These are phyloP conservation scores for Mycetomoellerius zeteki DNA, from an alignment of 1,140 invertebrate species.

Conservation along the genomic window DNA sequence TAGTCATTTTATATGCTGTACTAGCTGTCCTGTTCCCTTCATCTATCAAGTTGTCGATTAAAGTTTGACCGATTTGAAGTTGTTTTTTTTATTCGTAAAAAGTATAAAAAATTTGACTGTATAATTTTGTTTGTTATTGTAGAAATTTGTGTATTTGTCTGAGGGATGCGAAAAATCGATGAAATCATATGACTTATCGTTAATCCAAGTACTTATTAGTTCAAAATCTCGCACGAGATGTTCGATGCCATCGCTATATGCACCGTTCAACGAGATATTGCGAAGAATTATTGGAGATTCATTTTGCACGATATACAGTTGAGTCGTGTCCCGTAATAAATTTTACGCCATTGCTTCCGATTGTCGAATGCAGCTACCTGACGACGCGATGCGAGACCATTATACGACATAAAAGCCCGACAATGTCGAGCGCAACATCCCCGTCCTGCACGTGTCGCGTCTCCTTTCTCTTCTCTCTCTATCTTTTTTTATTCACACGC, in stretches of 20 bases:
- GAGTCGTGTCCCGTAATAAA: slow-evolving; percentile 60
- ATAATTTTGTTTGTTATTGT: background rate
- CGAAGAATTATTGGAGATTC: slow-evolving; percentile 70
- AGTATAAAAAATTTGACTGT: background rate
- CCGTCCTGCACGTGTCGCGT: background rate
- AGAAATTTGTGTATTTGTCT: background rate
- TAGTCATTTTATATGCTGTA: slow-evolving; percentile 37
- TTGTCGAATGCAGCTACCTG: slow-evolving; percentile 34
- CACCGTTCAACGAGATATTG: slow-evolving; percentile 39
- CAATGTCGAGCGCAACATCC: slow-evolving; percentile 1
- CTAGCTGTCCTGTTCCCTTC: slow-evolving; percentile 28
- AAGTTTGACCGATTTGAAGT: slow-evolving; percentile 4
- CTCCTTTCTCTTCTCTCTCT: background rate
- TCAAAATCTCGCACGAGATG: background rate
- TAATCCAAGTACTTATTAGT: background rate
- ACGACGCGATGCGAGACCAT: slow-evolving; percentile 44
- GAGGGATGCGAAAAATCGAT: background rate
- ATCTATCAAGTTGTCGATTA: slow-evolving; percentile 38
- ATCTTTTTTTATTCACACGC: background rate
- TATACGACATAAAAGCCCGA: slow-evolving; percentile 41
- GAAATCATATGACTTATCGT: too few species aligned
- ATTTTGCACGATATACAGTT: slow-evolving; percentile 48
- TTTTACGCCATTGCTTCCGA: slow-evolving; percentile 53
- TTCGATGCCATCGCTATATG: background rate
- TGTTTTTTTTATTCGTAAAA: background rate